Conservation (phyloP, 2,797 vertebrate genomes). For the Taeniopygia guttata region DNA sequence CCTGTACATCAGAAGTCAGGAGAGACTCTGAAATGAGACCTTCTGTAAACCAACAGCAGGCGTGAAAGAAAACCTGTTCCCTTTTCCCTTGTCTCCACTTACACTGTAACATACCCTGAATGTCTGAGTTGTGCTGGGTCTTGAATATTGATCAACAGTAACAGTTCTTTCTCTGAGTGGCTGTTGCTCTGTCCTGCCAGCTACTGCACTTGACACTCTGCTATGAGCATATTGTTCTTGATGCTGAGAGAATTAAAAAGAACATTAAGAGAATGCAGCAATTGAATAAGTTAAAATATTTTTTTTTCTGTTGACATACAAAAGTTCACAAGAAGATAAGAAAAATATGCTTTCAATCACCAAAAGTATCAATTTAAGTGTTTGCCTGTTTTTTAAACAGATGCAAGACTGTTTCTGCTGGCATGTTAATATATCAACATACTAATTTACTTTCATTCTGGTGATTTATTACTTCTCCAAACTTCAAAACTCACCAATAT, state of each 20-base stretch:
- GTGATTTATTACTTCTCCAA: neutral
- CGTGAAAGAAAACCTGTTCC: neutral
- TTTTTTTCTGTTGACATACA: neutral
- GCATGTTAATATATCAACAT: neutral
- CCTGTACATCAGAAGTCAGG: neutral
- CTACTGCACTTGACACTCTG: conserved; percentile 73
- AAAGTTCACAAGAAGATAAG: neutral
- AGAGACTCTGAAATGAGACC: neutral
- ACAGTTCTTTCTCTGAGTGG: conserved; percentile 73
- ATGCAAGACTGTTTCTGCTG: neutral
- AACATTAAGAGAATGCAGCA: neutral
- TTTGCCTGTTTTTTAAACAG: neutral
- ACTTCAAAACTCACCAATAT: neutral
- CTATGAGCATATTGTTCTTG: conserved; percentile 57
- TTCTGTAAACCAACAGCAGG: neutral
- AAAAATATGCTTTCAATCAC: neutral
- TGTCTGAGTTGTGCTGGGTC: conserved; percentile 80
- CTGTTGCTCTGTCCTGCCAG: conserved; percentile 54
- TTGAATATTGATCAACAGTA: conserved; percentile 69
- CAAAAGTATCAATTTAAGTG: neutral
- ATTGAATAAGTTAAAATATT: neutral
- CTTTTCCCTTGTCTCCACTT: neutral
- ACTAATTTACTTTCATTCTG: neutral
- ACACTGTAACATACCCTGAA: conserved; percentile 71
- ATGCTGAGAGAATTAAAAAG: conserved; percentile 40